Conservation (phyloP, 2,113 vertebrate species). For the Tragulus kanchil region DNA sequence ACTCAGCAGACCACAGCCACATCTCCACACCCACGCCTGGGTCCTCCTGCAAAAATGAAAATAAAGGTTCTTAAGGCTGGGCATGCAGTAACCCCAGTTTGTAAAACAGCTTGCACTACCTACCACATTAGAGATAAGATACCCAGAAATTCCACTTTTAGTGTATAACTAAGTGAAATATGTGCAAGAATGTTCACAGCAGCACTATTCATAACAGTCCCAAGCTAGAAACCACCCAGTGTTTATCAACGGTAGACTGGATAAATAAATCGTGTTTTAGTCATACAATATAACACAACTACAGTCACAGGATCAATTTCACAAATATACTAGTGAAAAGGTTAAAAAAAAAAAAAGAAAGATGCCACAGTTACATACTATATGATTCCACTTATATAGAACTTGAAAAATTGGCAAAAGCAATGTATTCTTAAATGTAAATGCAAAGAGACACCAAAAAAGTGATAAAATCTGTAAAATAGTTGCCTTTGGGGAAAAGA, state of each 20-base stretch:
- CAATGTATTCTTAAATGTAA: neutral
- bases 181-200: neutral
- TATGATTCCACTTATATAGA: neutral
- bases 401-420: neutral
- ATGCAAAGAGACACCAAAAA: neutral
- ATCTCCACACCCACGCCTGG: fast-evolving
- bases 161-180: neutral
- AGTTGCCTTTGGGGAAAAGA: neutral
- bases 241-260: neutral
- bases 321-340: neutral
- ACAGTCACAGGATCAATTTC: neutral
- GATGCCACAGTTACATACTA: neutral
- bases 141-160: neutral
- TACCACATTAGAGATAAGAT: neutral
- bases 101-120: neutral
- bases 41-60: neutral
- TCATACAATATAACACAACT: neutral
- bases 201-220: neutral
- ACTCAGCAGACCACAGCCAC: neutral
- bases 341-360: neutral
- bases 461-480: neutral
- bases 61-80: neutral
- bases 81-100: neutral
- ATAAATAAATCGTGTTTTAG: neutral
- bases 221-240: neutral